phyloP scores from a whole-genome alignment of 1,140 invertebrate genomes.

The Camponotus pennsylvanicus region DNA sequence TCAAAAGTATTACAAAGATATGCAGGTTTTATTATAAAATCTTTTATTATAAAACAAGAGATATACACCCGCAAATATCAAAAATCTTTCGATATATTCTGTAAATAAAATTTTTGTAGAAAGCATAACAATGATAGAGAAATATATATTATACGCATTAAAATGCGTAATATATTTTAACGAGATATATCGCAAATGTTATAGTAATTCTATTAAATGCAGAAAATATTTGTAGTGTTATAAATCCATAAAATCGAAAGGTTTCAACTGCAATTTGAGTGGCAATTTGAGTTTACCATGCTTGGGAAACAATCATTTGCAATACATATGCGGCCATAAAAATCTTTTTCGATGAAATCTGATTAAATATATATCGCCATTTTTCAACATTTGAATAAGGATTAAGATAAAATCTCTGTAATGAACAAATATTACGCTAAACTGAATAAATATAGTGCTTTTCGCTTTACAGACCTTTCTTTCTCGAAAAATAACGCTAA shows the following conservation, averaged over 20 bases:
- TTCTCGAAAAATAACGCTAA: background rate
- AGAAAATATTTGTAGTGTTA: background rate
- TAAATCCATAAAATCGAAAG: conserved; percentile 7
- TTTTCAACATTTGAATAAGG: conserved; percentile 4
- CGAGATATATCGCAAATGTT: background rate
- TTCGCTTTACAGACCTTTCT: background rate
- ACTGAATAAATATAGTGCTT: background rate
- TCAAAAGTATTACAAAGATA: background rate
- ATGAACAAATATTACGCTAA: background rate
- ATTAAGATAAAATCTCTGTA: background rate
- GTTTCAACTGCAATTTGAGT: conserved; percentile 3
- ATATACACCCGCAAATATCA: background rate
- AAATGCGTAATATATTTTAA: background rate
- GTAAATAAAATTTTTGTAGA: background rate
- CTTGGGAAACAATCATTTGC: conserved; percentile 21
- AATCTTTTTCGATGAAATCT: background rate
- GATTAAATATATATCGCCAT: background rate
- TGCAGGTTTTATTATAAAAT: background rate
- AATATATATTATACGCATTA: background rate
- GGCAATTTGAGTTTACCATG: background rate
- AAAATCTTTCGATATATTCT: background rate
- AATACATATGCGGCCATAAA: background rate
- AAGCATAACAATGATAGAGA: background rate
- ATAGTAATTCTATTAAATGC: background rate
- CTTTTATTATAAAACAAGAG: background rate